Evolutionary conservation across 2,888 invertebrate genomes (phyloP), one percentile per base, ranked within the genome.

Genomic region (Drosophila nr. perissopoda): DNA sequence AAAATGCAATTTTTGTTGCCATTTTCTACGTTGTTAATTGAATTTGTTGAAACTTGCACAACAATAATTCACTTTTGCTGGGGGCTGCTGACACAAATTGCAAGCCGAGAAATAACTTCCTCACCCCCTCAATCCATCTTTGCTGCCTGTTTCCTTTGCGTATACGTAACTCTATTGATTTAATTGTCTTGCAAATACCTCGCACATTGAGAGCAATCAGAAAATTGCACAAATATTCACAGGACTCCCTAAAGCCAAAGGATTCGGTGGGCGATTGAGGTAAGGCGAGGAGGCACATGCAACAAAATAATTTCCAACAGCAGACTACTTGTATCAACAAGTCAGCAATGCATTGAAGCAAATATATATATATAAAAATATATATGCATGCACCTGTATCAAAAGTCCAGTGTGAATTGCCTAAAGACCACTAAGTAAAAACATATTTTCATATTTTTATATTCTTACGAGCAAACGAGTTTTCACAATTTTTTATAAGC

Each of bases 101-200:
- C 61, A 27, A 61, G 65, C 53, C 66, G 38, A 8, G n/a, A 56
- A 40, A 21, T 40, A 7, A 18, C 18, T 54, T 29, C 48, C 10
- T 16, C 13, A 6, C 4, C 16, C 18, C 2, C 49, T 36, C 29
- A 56, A n/a, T 21, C 36, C 27, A 38, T 56, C 38, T 33, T 53
- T 63, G 76, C 70, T 70, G 73, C 48, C 49, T 62, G 62, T 21
- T n/a, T 48, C 49, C 52, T 53, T 64, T 75, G 85, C 73, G 79
- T 80, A 72, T 72, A 77, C 73, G 69, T 77, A 84, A 80, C 53
- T 49, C 53, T 80, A 89, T 85, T 87, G 80, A 87, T 80, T 85
- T 53, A 84, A 89, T 87, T 87, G 31, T 18, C 59, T 21, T 51
- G 13, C 48, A 52, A 31, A 31, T 53, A 60, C 11, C 27, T 62